phyloP scores from a whole-genome alignment of 1,140 invertebrate species.

The Helicoverpa armigera region DNA sequence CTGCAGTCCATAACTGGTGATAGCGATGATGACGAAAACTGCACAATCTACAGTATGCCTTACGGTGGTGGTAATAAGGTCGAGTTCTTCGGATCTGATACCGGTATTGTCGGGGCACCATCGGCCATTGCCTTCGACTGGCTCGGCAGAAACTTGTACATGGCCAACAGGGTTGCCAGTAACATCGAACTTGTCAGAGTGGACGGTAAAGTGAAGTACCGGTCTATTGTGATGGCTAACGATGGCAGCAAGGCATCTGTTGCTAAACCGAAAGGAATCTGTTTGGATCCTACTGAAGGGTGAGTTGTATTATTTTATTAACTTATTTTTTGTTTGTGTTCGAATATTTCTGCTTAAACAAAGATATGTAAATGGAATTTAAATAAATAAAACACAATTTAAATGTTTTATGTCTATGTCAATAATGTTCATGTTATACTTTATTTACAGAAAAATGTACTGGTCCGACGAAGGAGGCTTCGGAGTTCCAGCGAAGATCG shows the following conservation, averaged over 20 bases:
- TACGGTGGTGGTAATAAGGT: conserved; percentile 96
- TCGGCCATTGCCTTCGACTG: conserved; percentile 98
- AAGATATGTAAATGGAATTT: neutral
- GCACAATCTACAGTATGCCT: conserved; percentile 94
- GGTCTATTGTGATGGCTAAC: conserved; percentile 96
- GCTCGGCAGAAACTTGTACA: conserved; percentile 97
- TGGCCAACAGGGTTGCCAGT: conserved; percentile 96
- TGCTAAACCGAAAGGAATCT: conserved; percentile 94
- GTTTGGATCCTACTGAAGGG: conserved; percentile 96
- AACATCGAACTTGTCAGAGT: conserved; percentile 97
- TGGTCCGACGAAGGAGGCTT: conserved; percentile 98
- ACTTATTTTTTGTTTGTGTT: neutral
- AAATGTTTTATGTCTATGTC: too few species aligned
- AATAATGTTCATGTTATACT: conserved; percentile 40
- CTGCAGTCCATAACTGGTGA: conserved; percentile 92
- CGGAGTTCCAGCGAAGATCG: conserved; percentile 96
- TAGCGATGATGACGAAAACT: conserved; percentile 91
- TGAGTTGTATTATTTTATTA: conserved; percentile 76
- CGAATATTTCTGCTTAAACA: neutral
- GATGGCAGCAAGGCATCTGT: conserved; percentile 95
- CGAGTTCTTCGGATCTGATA: conserved; percentile 92
- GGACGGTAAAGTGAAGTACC: conserved; percentile 93
- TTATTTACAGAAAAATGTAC: conserved; percentile 91
- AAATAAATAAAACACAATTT: too few species aligned
- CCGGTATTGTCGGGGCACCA: conserved; percentile 95